These are phyloP conservation scores for Pedionomus torquatus DNA, from an alignment of 2,113 vertebrate species.

Conservation along the genomic window DNA sequence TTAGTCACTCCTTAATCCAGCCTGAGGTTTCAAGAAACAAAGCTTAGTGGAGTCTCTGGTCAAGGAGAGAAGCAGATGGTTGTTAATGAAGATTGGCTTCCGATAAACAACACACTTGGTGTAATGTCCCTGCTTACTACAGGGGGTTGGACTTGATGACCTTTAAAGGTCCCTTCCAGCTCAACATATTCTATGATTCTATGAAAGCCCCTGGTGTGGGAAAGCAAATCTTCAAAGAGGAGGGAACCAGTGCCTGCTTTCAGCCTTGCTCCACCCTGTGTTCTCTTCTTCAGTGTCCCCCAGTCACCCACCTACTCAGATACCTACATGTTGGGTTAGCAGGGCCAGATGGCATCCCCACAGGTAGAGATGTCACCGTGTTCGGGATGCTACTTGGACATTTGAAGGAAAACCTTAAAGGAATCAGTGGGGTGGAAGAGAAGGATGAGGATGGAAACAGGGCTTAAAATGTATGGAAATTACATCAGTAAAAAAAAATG, in stretches of 20 bases:
- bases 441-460: background rate
- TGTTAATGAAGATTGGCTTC: background rate
- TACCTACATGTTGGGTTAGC: background rate
- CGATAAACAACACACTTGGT: fast-evolving
- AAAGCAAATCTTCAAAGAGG: background rate
- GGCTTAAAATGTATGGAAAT: background rate
- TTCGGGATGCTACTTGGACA: too few relatives aligned
- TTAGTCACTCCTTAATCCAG: background rate
- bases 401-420: background rate
- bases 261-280: background rate
- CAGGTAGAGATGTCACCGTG: background rate
- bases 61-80: background rate
- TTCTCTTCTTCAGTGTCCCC: background rate
- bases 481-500: background rate
- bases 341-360: too few relatives aligned
- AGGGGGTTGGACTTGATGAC: too few relatives aligned
- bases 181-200: too few relatives aligned
- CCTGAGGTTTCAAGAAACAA: background rate
- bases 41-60: background rate
- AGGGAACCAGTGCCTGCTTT: background rate
- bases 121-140: too few relatives aligned
- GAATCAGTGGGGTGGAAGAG: background rate
- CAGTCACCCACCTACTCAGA: background rate
- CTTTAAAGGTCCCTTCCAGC: too few relatives aligned
- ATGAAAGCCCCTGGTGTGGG: background rate